A percentile compares a stretch with the other conserved stretches of the same genome.
phyloP scores from a whole-genome alignment of 2,113 vertebrate genomes.

The Edolisoma coerulescens region DNA sequence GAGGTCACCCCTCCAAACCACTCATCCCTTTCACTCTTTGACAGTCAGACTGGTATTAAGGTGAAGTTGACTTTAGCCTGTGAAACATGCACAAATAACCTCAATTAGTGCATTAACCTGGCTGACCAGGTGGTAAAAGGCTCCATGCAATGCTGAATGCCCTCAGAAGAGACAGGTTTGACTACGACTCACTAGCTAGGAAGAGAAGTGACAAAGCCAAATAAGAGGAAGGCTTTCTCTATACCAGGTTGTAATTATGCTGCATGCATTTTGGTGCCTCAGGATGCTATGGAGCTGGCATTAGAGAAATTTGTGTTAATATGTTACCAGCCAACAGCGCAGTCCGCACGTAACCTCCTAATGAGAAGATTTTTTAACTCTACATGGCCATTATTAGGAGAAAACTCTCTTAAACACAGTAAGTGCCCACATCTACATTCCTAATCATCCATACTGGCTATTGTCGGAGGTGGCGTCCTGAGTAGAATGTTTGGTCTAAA shows the following conservation, averaged over 20 bases:
- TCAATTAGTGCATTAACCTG: neutral
- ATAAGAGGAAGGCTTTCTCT: neutral
- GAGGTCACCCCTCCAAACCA: neutral
- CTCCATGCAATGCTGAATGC: neutral
- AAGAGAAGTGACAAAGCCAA: neutral
- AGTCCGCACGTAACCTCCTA: neutral
- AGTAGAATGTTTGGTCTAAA: neutral
- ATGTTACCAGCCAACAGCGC: accelerated
- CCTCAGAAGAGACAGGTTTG: neutral
- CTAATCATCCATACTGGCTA: neutral
- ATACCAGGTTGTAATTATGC: neutral
- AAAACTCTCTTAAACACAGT: neutral
- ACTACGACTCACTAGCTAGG: neutral
- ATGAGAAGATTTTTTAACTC: neutral
- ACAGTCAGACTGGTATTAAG: neutral
- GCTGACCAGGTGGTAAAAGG: neutral
- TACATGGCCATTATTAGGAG: neutral
- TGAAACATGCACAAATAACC: neutral
- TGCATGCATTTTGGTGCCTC: neutral
- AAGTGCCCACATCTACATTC: neutral
- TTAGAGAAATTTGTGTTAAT: neutral
- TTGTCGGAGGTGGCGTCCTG: neutral
- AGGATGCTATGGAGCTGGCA: neutral
- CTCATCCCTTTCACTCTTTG: neutral
- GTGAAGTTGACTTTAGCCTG: neutral